phyloP scores from a whole-genome alignment of 2,888 invertebrate genomes.

The Acanthopleura granulata region DNA sequence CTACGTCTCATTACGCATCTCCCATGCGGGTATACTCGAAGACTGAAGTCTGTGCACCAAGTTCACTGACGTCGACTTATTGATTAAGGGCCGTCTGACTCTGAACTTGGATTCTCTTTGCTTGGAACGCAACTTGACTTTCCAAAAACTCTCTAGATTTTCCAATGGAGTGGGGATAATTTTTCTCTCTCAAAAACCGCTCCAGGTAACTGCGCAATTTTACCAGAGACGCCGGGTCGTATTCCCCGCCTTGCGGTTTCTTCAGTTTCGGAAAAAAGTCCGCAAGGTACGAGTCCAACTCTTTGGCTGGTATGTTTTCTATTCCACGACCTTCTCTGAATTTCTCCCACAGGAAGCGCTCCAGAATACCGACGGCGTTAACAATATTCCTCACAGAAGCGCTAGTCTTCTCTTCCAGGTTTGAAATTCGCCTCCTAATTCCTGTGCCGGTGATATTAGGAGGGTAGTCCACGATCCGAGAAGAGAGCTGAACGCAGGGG shows the following conservation, averaged over 20 bases:
- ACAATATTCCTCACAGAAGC: slow-evolving; percentile 8
- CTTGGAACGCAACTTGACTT: not conserved
- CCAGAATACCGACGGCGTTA: slow-evolving; percentile 6
- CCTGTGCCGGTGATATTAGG: too few species aligned
- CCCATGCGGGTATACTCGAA: too few species aligned
- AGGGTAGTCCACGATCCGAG: too few species aligned
- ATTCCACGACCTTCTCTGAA: not conserved
- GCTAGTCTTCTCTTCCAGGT: not conserved
- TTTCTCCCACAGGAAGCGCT: not conserved
- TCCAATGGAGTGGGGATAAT: not conserved
- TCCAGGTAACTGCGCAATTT: not conserved
- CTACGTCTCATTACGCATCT: too few species aligned
- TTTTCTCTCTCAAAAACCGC: not conserved
- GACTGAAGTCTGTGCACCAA: too few species aligned
- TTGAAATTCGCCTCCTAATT: not conserved
- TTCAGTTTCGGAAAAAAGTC: not conserved
- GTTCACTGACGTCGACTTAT: too few species aligned
- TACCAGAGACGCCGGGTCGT: not conserved
- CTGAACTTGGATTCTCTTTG: not conserved
- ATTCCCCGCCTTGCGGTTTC: not conserved
- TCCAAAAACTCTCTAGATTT: not conserved
- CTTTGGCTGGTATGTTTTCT: slow-evolving; percentile 2
- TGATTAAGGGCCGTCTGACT: too few species aligned
- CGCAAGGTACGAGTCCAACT: not conserved
- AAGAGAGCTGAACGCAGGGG: too few species aligned